Conservation (phyloP, 2,113 vertebrate species). For the Plecturocebus donacophilus region DNA sequence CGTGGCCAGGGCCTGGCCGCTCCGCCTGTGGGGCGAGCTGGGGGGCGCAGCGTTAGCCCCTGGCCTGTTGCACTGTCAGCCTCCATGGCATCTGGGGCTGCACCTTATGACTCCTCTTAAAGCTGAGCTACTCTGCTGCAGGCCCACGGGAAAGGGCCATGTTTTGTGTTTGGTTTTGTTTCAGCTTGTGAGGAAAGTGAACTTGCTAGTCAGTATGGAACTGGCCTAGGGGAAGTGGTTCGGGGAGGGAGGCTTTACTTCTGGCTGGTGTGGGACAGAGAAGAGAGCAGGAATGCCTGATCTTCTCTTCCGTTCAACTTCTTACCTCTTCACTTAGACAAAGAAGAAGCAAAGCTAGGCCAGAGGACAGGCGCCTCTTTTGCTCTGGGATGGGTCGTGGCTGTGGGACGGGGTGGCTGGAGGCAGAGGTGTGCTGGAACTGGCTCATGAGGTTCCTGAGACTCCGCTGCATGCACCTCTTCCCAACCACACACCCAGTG, state of each 20-base stretch:
- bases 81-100: no score
- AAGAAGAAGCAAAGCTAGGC: neutral
- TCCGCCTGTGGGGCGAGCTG: rapidly evolving
- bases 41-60: rapidly evolving
- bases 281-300: neutral
- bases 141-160: neutral
- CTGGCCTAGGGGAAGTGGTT: constrained; percentile 49
- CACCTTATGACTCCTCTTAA: neutral
- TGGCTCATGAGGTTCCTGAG: rapidly evolving
- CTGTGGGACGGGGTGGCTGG: rapidly evolving
- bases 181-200: constrained; percentile 31
- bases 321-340: neutral
- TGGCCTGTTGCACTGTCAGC: neutral
- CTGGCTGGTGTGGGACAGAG: neutral
- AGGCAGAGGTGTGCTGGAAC: rapidly evolving
- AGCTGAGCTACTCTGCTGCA: neutral
- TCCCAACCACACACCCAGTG: neutral
- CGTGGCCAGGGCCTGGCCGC: rapidly evolving
- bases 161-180: neutral
- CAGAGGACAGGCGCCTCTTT: rapidly evolving
- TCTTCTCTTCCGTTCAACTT: neutral
- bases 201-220: constrained; percentile 64
- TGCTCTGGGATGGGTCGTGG: no score
- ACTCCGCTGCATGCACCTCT: neutral
- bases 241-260: constrained; percentile 41